These are phyloP conservation scores for Toxostoma redivivum DNA, from an alignment of 2,113 vertebrate genomes.

Conservation along the genomic window DNA sequence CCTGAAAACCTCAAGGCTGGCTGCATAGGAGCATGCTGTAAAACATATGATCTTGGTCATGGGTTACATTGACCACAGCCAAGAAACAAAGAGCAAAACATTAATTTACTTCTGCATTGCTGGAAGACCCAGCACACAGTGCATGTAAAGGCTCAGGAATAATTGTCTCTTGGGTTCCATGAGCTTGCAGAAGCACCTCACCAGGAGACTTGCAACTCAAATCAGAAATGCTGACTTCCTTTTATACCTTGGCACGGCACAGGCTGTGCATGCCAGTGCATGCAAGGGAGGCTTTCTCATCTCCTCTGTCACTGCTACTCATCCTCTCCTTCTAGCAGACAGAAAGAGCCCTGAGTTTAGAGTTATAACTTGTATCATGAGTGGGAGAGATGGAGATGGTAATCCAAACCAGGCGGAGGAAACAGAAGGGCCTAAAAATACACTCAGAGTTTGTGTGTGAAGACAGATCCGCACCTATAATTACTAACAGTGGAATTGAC, in stretches of 20 bases:
- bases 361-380: accelerated
- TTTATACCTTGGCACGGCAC: background rate
- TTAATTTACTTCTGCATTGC: background rate
- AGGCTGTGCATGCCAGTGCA: background rate
- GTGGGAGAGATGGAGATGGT: background rate
- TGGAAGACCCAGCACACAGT: background rate
- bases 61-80: accelerated
- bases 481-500: background rate
- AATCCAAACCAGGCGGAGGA: accelerated
- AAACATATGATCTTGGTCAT: background rate
- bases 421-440: background rate
- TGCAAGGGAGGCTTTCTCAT: background rate
- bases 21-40: background rate
- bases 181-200: accelerated
- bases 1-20: background rate
- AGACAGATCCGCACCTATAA: background rate
- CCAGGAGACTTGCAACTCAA: background rate
- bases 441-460: accelerated
- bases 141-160: background rate
- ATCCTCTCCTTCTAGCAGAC: background rate
- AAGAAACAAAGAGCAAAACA: background rate
- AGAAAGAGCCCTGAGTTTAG: background rate
- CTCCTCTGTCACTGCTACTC: background rate
- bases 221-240: background rate
- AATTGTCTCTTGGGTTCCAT: background rate